Conservation (phyloP, 2,888 invertebrate species). For the Plebejus anna region DNA sequence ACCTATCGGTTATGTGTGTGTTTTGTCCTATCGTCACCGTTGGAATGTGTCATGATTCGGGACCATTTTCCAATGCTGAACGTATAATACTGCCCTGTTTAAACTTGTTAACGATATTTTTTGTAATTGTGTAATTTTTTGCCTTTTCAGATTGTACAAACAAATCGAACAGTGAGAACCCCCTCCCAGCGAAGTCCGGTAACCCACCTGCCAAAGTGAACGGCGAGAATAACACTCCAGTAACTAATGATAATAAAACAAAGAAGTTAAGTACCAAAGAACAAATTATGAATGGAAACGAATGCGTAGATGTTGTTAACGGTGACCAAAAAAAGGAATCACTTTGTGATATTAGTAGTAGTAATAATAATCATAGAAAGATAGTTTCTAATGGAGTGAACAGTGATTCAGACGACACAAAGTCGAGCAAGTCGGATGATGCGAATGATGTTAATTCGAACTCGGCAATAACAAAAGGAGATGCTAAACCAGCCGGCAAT, state of each 20-base stretch:
- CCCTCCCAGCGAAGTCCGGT: constrained; percentile 52
- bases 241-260: constrained; percentile 54
- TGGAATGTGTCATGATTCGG: not conserved
- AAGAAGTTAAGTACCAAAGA: constrained; percentile 71
- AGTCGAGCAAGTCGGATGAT: constrained; percentile 67
- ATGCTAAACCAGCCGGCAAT: constrained; percentile 52
- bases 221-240: constrained; percentile 58
- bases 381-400: constrained; percentile 73
- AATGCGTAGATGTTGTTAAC: constrained; percentile 59
- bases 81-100: not conserved
- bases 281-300: constrained; percentile 67
- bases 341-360: constrained; percentile 79
- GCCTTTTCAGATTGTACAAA: constrained; percentile 60
- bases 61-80: constrained; percentile 2
- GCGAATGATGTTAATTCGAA: constrained; percentile 46
- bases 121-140: constrained; percentile 26
- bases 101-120: not conserved
- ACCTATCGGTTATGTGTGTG: constrained; percentile 10
- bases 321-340: constrained; percentile 67
- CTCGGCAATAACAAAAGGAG: constrained; percentile 50
- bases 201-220: constrained; percentile 55
- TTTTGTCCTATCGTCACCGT: constrained; percentile 3
- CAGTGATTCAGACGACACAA: constrained; percentile 65
- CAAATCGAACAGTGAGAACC: constrained; percentile 57
- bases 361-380: constrained; percentile 62